phyloP scores from a whole-genome alignment of 2,888 invertebrate genomes.

The Pycnomerus fuliginosus region DNA sequence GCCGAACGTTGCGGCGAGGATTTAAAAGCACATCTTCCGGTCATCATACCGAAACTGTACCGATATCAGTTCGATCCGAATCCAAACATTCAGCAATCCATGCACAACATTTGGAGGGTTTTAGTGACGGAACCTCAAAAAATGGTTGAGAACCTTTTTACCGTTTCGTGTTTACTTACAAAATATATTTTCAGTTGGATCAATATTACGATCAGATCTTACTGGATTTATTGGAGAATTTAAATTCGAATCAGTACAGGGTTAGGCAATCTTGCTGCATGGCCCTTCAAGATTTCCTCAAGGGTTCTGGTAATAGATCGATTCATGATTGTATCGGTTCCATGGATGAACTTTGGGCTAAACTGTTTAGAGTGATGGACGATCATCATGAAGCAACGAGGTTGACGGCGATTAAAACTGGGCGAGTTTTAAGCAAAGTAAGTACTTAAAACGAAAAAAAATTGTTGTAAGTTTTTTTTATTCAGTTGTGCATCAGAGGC shows the following conservation, averaged over 20 bases:
- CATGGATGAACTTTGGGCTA: slow-evolving; percentile 72
- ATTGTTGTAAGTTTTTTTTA: background rate
- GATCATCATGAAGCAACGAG: slow-evolving; percentile 90
- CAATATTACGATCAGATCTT: slow-evolving; percentile 79
- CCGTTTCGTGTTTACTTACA: slow-evolving; percentile 18
- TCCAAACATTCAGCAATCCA: slow-evolving; percentile 86
- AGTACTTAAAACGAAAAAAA: slow-evolving; percentile 4
- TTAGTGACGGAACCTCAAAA: slow-evolving; percentile 83
- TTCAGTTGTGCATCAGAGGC: slow-evolving; percentile 68
- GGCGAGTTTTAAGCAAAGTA: slow-evolving; percentile 73
- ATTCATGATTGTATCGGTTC: slow-evolving; percentile 49
- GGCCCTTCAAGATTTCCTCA: slow-evolving; percentile 81
- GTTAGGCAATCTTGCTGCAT: slow-evolving; percentile 89
- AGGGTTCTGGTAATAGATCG: slow-evolving; percentile 56
- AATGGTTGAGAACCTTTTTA: slow-evolving; percentile 60
- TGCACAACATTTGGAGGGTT: slow-evolving; percentile 92
- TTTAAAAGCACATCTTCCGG: slow-evolving; percentile 76
- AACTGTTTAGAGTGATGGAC: slow-evolving; percentile 88
- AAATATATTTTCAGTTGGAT: slow-evolving; percentile 71
- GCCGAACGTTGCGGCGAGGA: slow-evolving; percentile 82
- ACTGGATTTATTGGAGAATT: slow-evolving; percentile 74
- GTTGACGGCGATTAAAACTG: slow-evolving; percentile 70
- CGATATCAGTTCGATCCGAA: slow-evolving; percentile 94
- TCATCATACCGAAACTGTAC: slow-evolving; percentile 85
- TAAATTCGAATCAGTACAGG: slow-evolving; percentile 84